phyloP scores from a whole-genome alignment of 2,797 vertebrate genomes.

The Pterois miles region DNA sequence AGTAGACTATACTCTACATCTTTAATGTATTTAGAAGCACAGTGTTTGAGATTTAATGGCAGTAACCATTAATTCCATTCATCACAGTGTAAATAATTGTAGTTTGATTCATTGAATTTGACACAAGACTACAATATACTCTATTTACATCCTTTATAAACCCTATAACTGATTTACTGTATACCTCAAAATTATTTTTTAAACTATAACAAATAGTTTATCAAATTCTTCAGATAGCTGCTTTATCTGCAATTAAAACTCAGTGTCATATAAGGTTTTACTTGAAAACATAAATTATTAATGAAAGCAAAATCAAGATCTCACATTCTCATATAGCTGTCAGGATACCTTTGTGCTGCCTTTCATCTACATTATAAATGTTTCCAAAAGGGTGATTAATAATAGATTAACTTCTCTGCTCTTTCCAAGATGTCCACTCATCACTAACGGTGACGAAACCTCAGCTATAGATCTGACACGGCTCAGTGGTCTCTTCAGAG shows the following conservation, averaged over 20 bases:
- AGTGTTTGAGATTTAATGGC: background rate
- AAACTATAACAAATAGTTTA: background rate
- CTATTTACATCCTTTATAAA: background rate
- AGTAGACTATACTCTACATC: background rate
- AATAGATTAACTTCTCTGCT: slow-evolving; percentile 78
- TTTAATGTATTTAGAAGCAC: background rate
- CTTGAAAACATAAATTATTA: slow-evolving; percentile 35
- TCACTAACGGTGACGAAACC: slow-evolving; percentile 47
- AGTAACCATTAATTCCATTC: background rate
- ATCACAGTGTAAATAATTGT: background rate
- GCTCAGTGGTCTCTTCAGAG: background rate
- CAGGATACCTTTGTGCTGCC: slow-evolving; percentile 30
- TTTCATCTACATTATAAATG: slow-evolving; percentile 50
- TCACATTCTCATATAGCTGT: slow-evolving; percentile 40
- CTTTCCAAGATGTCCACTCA: slow-evolving; percentile 64
- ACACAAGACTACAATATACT: background rate
- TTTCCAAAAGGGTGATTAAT: slow-evolving; percentile 77
- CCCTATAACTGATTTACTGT: fast-evolving
- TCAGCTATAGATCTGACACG: slow-evolving; percentile 28
- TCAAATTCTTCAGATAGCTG: background rate
- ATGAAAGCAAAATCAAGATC: slow-evolving; percentile 35
- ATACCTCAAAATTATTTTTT: fast-evolving
- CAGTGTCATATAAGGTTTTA: background rate
- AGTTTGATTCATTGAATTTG: background rate
- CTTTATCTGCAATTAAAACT: background rate